Conservation (phyloP, 2,888 invertebrate genomes). For the Pristionchus mayeri region DNA sequence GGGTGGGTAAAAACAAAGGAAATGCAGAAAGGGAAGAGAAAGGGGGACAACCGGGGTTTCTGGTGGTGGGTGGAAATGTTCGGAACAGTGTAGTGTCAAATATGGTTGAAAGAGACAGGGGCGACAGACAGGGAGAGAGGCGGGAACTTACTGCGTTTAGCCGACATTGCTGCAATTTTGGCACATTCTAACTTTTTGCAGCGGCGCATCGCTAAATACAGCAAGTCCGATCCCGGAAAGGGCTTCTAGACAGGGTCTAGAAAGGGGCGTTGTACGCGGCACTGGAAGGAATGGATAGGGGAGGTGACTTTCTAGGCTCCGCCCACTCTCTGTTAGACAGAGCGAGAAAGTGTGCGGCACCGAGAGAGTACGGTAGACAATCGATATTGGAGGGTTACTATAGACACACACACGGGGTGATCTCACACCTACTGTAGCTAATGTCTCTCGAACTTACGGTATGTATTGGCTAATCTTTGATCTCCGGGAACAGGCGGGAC, state of each 20-base stretch:
- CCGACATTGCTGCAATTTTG: background rate
- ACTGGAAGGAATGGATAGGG: background rate
- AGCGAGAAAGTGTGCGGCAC: background rate
- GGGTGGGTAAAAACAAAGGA: no score
- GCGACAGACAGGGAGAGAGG: background rate
- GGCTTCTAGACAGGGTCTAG: conserved; percentile 32
- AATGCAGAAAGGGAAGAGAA: conserved; percentile 2
- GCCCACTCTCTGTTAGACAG: background rate
- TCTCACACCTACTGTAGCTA: conserved; percentile 17
- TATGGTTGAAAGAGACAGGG: conserved; percentile 28
- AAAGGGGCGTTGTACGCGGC: conserved; percentile 20
- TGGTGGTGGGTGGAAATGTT: conserved; percentile 4
- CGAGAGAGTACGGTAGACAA: background rate
- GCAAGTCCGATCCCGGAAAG: background rate
- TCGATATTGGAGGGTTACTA: background rate
- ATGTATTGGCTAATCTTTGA: background rate
- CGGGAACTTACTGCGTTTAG: background rate
- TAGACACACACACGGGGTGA: background rate
- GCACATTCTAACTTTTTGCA: background rate
- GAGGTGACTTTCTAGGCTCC: background rate
- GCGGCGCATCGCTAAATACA: background rate
- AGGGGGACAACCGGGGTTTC: background rate
- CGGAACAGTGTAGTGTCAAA: background rate
- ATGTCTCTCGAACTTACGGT: background rate
- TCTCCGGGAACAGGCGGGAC: background rate